phyloP scores from a whole-genome alignment of 53 echinoderm and acorn worm genomes.

The Stichopus horrens region DNA sequence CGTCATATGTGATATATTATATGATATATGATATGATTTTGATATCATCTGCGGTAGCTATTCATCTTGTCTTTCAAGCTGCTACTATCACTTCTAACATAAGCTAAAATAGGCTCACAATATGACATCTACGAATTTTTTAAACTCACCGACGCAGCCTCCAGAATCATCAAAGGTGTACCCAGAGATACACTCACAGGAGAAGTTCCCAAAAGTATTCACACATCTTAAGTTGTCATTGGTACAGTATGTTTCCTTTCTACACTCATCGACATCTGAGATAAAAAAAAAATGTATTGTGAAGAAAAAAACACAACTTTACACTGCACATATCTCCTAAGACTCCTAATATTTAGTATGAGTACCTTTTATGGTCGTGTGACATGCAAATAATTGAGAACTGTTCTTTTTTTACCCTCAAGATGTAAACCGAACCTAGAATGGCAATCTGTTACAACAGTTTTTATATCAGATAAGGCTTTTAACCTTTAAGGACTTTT shows the following conservation, averaged over 20 bases:
- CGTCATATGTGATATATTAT: neutral
- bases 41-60: neutral
- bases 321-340: too few relatives aligned
- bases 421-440: too few relatives aligned
- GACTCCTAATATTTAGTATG: too few relatives aligned
- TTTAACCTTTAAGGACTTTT: too few relatives aligned
- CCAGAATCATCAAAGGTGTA: neutral
- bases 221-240: slow-evolving; percentile 4
- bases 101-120: neutral
- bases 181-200: slow-evolving; percentile 7
- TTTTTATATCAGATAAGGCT: too few relatives aligned
- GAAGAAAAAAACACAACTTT: too few relatives aligned
- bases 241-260: neutral
- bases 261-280: slow-evolving; percentile 11
- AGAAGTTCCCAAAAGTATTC: slow-evolving; percentile 17
- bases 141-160: neutral
- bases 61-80: too few relatives aligned
- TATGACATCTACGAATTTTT: neutral
- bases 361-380: too few relatives aligned
- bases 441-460: too few relatives aligned
- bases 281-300: too few relatives aligned
- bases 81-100: neutral
- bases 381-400: too few relatives aligned
- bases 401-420: too few relatives aligned
- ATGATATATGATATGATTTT: neutral